Conservation (phyloP, 2,888 invertebrate genomes). For the Odontothrips loti region DNA sequence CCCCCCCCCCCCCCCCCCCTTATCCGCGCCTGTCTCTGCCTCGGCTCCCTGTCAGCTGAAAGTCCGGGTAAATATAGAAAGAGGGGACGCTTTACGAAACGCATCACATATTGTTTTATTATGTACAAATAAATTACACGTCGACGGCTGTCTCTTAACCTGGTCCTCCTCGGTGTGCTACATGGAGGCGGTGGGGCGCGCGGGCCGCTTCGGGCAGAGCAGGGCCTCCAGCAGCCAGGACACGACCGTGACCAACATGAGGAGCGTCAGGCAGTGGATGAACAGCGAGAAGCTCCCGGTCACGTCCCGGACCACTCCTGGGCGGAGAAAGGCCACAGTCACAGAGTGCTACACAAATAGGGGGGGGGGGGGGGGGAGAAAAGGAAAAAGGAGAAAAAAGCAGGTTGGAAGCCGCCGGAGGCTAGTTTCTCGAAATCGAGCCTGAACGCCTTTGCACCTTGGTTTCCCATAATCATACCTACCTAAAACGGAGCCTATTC, state of each 20-base stretch:
- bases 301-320: constrained; percentile 58
- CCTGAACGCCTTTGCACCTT: too few relatives aligned
- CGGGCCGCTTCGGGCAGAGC: not conserved
- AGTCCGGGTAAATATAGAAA: too few relatives aligned
- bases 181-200: not conserved
- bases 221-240: constrained; percentile 60
- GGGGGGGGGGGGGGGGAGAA: not conserved
- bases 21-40: too few relatives aligned
- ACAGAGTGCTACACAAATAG: not conserved
- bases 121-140: not conserved
- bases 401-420: too few relatives aligned
- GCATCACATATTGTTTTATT: not conserved
- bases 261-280: constrained; percentile 62
- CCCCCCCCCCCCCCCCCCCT: too few relatives aligned
- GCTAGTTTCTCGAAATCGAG: too few relatives aligned
- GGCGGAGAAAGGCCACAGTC: not conserved
- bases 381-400: too few relatives aligned
- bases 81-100: not conserved
- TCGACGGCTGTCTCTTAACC: not conserved
- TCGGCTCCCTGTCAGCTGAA: too few relatives aligned
- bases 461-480: too few relatives aligned
- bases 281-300: constrained; percentile 63
- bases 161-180: not conserved
- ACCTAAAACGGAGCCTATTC: not conserved
- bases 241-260: constrained; percentile 58